A percentile compares a stretch with the other conserved stretches of the same genome.
phyloP scores from a whole-genome alignment of 2,888 invertebrate genomes.

The Hetaerina titia region DNA sequence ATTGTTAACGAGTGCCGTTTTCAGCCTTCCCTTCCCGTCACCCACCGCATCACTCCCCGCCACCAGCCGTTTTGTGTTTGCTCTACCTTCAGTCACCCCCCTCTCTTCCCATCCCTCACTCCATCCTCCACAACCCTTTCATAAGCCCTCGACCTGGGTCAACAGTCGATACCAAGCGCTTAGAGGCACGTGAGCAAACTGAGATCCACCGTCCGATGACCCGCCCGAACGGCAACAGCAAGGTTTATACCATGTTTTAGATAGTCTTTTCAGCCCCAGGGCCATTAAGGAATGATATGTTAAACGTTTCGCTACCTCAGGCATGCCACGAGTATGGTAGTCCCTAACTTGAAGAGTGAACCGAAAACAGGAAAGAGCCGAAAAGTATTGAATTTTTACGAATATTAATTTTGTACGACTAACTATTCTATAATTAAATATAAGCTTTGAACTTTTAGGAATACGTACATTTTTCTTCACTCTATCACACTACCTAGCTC shows the following conservation, averaged over 20 bases:
- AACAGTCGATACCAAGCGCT: slow-evolving; percentile 63
- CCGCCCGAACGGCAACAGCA: background rate
- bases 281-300: background rate
- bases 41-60: background rate
- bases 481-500: background rate
- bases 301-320: background rate
- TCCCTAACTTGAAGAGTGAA: background rate
- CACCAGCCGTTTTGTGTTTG: slow-evolving; percentile 33
- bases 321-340: background rate
- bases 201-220: slow-evolving; percentile 52
- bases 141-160: slow-evolving; percentile 63
- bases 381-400: background rate
- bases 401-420: no score
- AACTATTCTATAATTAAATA: background rate
- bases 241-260: background rate
- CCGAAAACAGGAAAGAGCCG: background rate
- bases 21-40: background rate
- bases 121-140: slow-evolving; percentile 19
- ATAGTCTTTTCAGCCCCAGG: background rate
- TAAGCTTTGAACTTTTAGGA: background rate
- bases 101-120: background rate
- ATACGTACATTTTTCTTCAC: background rate
- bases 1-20: background rate
- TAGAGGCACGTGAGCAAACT: slow-evolving; percentile 62
- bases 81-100: slow-evolving; percentile 18